A percentile compares a stretch with the other conserved stretches of the same genome.
These are phyloP conservation scores for Aspidiotus rigidus DNA, from an alignment of 2,888 invertebrate genomes.

Conservation along the genomic window DNA sequence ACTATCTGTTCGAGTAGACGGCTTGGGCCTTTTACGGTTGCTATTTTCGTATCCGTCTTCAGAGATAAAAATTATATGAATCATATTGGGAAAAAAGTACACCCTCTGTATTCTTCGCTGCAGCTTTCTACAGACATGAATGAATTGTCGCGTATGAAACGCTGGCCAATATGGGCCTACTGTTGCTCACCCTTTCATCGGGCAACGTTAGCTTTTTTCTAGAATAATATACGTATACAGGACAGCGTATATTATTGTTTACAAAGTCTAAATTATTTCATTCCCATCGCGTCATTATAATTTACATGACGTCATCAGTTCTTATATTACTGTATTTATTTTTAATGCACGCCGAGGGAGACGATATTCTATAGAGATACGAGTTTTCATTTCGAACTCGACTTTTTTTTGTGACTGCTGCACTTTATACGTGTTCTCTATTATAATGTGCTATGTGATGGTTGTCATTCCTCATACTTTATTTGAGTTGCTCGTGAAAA, in stretches of 20 bases:
- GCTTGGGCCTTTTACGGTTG: too few relatives aligned
- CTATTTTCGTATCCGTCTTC: too few relatives aligned
- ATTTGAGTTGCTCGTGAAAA: too few relatives aligned
- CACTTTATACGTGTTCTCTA: background rate
- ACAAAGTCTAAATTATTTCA: constrained; percentile 25
- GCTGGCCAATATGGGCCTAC: constrained; percentile 8
- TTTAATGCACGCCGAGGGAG: constrained; percentile 5
- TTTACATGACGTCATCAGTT: constrained; percentile 21
- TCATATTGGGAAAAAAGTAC: too few relatives aligned
- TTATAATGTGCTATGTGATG: background rate
- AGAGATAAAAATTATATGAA: too few relatives aligned
- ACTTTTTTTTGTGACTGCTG: background rate
- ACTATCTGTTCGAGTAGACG: too few relatives aligned
- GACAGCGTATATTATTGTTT: constrained; percentile 9
- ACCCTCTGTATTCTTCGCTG: background rate
- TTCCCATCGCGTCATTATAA: constrained; percentile 19
- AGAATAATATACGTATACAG: background rate
- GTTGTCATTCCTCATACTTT: too few relatives aligned
- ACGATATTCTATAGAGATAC: background rate
- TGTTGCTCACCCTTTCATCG: constrained; percentile 3
- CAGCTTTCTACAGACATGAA: background rate
- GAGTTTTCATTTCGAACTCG: too few relatives aligned
- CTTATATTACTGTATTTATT: constrained; percentile 2
- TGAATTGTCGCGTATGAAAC: background rate
- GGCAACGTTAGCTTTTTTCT: background rate